These are phyloP conservation scores for Metopia argyrocephala DNA, from an alignment of 2,888 invertebrate genomes.

Conservation along the genomic window DNA sequence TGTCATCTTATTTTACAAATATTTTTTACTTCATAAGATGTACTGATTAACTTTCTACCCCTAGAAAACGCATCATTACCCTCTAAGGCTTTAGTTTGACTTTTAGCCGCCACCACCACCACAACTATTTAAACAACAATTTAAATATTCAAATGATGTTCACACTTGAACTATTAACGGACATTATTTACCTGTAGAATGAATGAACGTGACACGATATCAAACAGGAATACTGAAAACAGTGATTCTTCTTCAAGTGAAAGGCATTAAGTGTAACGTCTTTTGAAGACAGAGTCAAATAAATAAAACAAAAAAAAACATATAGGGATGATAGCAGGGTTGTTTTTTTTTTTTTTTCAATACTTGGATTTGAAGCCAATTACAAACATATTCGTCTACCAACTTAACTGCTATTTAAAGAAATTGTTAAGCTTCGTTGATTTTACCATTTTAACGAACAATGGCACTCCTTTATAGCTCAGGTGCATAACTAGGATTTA, in stretches of 20 bases:
- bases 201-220: constrained; percentile 19
- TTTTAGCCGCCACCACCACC: constrained; percentile 1
- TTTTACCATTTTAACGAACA: background rate
- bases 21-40: no score
- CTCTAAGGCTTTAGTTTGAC: constrained; percentile 3
- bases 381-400: constrained; percentile 10
- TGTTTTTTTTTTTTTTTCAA: constrained; percentile 27
- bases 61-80: constrained; percentile 59
- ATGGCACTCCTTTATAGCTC: constrained; percentile 15
- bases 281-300: constrained; percentile 35
- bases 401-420: constrained; percentile 45
- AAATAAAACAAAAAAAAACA: no score
- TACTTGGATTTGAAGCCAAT: background rate
- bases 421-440: constrained; percentile 55
- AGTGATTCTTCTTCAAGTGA: constrained; percentile 53
- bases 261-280: constrained; percentile 51
- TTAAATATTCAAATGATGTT: constrained; percentile 59
- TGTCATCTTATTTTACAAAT: no score
- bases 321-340: constrained; percentile 31
- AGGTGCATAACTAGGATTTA: constrained; percentile 58
- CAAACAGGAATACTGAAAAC: constrained; percentile 17
- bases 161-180: constrained; percentile 61
- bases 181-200: constrained; percentile 34
- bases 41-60: no score
- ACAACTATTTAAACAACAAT: constrained; percentile 31